Evolutionary conservation across 2,888 invertebrate species (phyloP).

Genomic region (Lobophora halterata): DNA sequence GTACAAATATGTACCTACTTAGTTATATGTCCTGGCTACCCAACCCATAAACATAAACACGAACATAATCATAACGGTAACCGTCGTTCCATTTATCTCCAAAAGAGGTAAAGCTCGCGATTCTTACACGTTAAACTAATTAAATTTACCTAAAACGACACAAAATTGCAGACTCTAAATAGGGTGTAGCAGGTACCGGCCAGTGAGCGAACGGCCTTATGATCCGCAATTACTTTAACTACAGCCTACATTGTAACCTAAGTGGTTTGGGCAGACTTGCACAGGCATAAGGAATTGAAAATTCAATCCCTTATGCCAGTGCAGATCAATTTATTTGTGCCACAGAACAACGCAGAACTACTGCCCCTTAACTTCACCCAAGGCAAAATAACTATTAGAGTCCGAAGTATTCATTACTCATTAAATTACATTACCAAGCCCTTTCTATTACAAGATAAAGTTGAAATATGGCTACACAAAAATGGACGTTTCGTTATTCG

Average conservation of each 20-base stretch:
- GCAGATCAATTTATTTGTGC: too few species aligned
- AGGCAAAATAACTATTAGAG: too few species aligned
- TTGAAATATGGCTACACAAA: too few species aligned
- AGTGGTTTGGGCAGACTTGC: conserved; percentile 8
- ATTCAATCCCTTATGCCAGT: conserved; percentile 8
- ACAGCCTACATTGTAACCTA: conserved; percentile 15
- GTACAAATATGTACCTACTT: too few species aligned
- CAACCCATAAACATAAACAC: not conserved
- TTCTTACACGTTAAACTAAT: conserved; percentile 9
- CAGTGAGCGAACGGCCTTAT: conserved; percentile 3
- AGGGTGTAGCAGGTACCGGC: not conserved
- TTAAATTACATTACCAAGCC: too few species aligned
- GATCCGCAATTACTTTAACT: conserved; percentile 22
- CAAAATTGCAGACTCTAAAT: conserved; percentile 7
- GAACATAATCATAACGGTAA: not conserved
- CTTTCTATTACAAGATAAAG: too few species aligned
- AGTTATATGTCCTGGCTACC: too few species aligned
- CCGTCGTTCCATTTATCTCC: not conserved
- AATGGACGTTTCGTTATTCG: too few species aligned
- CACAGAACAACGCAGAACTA: too few species aligned
- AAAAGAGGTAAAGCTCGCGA: conserved; percentile 1
- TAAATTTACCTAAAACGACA: conserved; percentile 14
- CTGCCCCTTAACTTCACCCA: too few species aligned
- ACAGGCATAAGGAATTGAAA: conserved; percentile 10
- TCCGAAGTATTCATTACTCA: too few species aligned